These are phyloP conservation scores for Thereva unica DNA, from an alignment of 2,888 invertebrate species.

Conservation along the genomic window DNA sequence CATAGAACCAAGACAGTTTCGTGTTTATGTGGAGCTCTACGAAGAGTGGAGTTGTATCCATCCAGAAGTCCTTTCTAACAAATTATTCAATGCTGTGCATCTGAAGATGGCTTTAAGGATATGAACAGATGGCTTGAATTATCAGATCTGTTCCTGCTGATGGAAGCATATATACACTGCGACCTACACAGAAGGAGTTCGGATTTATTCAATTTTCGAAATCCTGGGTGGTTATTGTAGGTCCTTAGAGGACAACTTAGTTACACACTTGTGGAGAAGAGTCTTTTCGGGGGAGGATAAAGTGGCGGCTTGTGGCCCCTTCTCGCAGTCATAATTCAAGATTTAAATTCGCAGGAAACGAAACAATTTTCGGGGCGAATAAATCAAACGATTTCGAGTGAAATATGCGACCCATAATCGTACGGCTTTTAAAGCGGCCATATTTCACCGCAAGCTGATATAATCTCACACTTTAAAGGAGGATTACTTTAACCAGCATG, in stretches of 20 bases:
- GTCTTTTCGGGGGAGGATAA: background rate
- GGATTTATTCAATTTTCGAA: constrained; percentile 7
- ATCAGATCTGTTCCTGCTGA: constrained; percentile 18
- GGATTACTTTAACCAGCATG: constrained; percentile 14
- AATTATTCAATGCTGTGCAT: no score
- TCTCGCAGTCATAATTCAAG: constrained; percentile 37
- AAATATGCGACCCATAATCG: constrained; percentile 21
- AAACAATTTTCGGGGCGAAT: constrained; percentile 26
- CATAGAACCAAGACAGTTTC: no score
- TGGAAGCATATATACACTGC: background rate
- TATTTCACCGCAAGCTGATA: constrained; percentile 34
- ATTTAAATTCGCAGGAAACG: constrained; percentile 37
- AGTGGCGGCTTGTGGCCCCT: constrained; percentile 1
- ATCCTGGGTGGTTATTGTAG: background rate
- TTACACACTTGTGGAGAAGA: background rate
- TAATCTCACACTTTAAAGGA: constrained; percentile 11
- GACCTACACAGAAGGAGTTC: constrained; percentile 7
- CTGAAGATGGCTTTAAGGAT: no score
- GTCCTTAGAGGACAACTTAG: constrained; percentile 1
- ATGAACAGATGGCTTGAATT: constrained; percentile 20
- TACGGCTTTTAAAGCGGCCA: constrained; percentile 21
- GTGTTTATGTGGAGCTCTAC: no score
- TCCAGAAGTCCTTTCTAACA: no score
- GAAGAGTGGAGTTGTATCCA: no score
- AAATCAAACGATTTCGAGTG: constrained; percentile 32